Conservation (phyloP, 2,888 invertebrate genomes). For the Pimpla rufipes region DNA sequence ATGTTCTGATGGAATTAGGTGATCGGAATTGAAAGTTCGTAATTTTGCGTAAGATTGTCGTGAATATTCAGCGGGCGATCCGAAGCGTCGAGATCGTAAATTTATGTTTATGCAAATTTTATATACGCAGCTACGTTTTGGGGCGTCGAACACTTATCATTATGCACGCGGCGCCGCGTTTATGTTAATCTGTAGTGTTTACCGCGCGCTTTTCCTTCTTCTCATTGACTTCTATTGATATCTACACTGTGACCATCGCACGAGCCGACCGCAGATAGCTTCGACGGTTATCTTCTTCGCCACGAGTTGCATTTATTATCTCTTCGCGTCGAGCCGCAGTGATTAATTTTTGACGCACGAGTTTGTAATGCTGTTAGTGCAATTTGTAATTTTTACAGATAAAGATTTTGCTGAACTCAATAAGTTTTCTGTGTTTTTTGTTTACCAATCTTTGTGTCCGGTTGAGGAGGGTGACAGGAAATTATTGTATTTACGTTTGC, state of each 20-base stretch:
- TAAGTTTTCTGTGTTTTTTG: too few relatives aligned
- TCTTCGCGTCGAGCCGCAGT: background rate
- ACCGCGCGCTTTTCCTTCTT: background rate
- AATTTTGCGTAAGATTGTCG: background rate
- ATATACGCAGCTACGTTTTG: background rate
- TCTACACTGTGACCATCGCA: background rate
- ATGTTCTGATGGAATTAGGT: too few relatives aligned
- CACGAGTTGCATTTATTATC: background rate
- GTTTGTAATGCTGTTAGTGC: too few relatives aligned
- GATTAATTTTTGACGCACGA: too few relatives aligned
- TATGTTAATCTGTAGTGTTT: background rate
- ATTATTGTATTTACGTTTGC: too few relatives aligned
- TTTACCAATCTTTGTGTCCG: too few relatives aligned
- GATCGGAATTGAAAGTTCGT: too few relatives aligned
- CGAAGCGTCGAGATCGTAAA: background rate
- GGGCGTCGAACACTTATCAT: background rate
- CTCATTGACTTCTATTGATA: background rate
- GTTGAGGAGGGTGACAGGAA: too few relatives aligned
- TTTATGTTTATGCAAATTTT: background rate
- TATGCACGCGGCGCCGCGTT: background rate
- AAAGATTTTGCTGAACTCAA: too few relatives aligned
- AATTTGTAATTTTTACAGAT: too few relatives aligned
- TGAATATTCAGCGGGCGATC: background rate
- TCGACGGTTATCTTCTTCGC: background rate
- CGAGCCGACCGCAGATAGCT: background rate